These are phyloP conservation scores for Siniperca chuatsi DNA, from an alignment of 2,113 vertebrate genomes.

Conservation along the genomic window DNA sequence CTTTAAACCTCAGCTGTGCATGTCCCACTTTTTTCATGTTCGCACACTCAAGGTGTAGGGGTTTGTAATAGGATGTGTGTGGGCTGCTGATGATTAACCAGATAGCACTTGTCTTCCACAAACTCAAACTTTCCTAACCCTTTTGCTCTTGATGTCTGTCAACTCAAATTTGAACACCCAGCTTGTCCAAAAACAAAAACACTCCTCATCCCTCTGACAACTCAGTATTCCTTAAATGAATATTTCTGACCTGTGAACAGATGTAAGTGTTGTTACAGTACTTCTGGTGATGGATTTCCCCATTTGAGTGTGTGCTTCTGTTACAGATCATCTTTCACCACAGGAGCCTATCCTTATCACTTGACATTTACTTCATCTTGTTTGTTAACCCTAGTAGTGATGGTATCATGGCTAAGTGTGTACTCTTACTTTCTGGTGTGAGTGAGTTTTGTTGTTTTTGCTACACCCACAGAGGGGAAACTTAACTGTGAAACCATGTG, in stretches of 20 bases:
- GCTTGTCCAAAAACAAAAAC: background rate
- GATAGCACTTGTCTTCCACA: conserved; percentile 8
- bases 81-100: conserved; percentile 28
- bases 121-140: conserved; percentile 33
- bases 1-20: background rate
- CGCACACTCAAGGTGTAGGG: background rate
- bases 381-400: background rate
- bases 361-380: conserved; percentile 53
- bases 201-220: background rate
- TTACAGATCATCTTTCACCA: conserved; percentile 52
- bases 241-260: background rate
- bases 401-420: background rate
- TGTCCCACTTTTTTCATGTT: background rate
- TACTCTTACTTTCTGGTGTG: background rate
- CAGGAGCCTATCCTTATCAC: conserved; percentile 36
- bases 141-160: background rate
- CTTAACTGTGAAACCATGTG: conserved; percentile 56
- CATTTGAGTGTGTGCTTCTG: conserved; percentile 35
- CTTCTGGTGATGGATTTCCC: conserved; percentile 53
- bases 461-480: conserved; percentile 20
- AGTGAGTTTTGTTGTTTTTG: conserved; percentile 1
- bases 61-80: conserved; percentile 58
- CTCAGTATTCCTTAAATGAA: background rate
- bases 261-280: no score
- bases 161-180: conserved; percentile 13